phyloP scores from a whole-genome alignment of 2,888 invertebrate species.

The Phengaris arion region DNA sequence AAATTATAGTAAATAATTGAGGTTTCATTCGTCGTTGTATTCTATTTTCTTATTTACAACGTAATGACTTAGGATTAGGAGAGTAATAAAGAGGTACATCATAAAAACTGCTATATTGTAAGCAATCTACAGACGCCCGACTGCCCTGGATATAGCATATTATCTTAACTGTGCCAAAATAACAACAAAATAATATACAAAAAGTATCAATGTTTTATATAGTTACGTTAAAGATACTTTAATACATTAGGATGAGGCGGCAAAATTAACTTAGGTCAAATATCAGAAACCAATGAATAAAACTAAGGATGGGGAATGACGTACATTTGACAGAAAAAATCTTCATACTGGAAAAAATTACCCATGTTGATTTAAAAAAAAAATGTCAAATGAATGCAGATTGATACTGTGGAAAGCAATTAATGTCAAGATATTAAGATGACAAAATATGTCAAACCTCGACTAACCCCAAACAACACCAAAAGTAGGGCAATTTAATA shows the following conservation, averaged over 20 bases:
- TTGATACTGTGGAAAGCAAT: too few species aligned
- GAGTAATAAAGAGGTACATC: background rate
- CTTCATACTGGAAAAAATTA: too few species aligned
- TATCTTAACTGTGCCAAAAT: background rate
- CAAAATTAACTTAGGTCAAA: background rate
- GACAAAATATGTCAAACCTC: too few species aligned
- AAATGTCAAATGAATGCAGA: too few species aligned
- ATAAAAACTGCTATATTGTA: constrained; percentile 11
- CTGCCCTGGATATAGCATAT: background rate
- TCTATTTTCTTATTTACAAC: background rate
- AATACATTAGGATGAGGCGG: background rate
- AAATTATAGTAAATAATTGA: too few species aligned
- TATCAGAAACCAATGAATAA: background rate
- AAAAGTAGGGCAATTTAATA: too few species aligned
- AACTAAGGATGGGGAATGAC: too few species aligned
- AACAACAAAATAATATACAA: background rate
- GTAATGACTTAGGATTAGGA: background rate
- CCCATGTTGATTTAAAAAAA: too few species aligned
- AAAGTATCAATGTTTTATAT: constrained; percentile 4
- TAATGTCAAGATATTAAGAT: too few species aligned
- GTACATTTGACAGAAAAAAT: too few species aligned
- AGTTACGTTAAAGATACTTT: background rate
- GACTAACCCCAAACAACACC: too few species aligned
- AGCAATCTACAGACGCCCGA: background rate
- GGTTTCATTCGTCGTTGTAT: background rate